Conservation (phyloP, 2,797 vertebrate genomes). For the Trachops cirrhosus region DNA sequence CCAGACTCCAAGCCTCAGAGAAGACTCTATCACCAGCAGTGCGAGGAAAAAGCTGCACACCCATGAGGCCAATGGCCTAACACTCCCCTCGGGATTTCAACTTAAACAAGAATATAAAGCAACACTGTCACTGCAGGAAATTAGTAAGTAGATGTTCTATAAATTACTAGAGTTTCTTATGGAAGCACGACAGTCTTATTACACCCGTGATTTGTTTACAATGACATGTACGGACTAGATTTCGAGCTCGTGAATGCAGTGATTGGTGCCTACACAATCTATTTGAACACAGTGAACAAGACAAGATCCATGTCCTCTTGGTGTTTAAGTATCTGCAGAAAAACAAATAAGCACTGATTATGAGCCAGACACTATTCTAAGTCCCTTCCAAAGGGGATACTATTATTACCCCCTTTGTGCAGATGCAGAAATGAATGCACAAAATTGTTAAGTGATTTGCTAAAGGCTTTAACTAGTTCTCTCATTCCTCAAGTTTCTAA, state of each 20-base stretch:
- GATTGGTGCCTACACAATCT: not conserved
- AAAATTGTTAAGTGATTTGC: constrained; percentile 15
- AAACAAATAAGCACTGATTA: not conserved
- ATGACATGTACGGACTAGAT: not conserved
- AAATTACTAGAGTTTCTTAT: not conserved
- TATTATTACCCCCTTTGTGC: not conserved
- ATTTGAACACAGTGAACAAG: not conserved
- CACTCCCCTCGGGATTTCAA: not conserved
- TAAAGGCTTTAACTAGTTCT: not conserved
- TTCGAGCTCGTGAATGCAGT: not conserved
- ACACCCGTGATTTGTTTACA: not conserved
- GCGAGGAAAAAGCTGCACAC: not conserved
- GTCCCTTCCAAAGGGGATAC: not conserved
- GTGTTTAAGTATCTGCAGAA: constrained; percentile 13
- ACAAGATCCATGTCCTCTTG: not conserved
- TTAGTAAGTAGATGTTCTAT: not conserved
- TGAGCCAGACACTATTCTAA: not conserved
- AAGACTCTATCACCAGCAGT: not conserved
- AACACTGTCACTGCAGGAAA: constrained; percentile 11
- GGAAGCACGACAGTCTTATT: not conserved
- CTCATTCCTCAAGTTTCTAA: constrained; percentile 22
- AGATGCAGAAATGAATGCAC: constrained; percentile 34
- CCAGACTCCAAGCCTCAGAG: not conserved
- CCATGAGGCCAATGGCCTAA: not conserved
- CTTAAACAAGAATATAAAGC: constrained; percentile 10